Base-by-base conservation (phyloP, 2,888 invertebrate species). In the Stenotaenia linearis region DNA sequence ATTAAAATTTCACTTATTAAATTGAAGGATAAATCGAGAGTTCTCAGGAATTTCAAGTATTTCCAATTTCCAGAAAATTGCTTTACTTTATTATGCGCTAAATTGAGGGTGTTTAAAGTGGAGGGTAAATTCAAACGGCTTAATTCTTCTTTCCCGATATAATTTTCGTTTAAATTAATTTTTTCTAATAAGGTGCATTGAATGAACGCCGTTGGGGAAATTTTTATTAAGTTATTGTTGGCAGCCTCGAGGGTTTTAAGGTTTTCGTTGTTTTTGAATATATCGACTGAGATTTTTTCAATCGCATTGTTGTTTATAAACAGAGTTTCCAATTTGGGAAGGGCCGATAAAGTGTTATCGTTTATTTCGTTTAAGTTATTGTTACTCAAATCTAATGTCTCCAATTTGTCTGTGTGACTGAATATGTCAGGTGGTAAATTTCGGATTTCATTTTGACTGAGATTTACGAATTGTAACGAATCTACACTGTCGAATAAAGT, bases 391-490 rank as follows among this genome's bases (percentile, higher is more conserved):
- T 87, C 88, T 79, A 90, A 85, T 81, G 87, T 85, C 83, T 85
- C 86, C 56, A 90, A 85, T 82, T 88, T 88, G 23, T 84, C 83
- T 81, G 90, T 85, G 21, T 90, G 89, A 40, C 83, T 85, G 82
- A 90, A 90, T 1, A 88, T 88, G 40, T 87, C 87, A 78, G 88
- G 84, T 80, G 86, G 88, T 79, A 90, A 84, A 35, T 88, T 86
- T 82, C 89, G 87, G 23, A 90, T 87, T 82, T 87, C 87, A 82
- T 90, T 90, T 81, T 85, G 89, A 1, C 89, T 88, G 69, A 91
- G 83, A 83, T 90, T 89, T n/a, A 9, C 90, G 84, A 9, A n/a
- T 25, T 74, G 80, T 88, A 85, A 50, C n/a, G n/a, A n/a, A 18
- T 0, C 7, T 5, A n/a, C 50, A 18, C 18, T 6, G 4, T 18